These are phyloP conservation scores for Steinernema carpocapsae DNA, from an alignment of 2,888 invertebrate species.

Conservation along the genomic window DNA sequence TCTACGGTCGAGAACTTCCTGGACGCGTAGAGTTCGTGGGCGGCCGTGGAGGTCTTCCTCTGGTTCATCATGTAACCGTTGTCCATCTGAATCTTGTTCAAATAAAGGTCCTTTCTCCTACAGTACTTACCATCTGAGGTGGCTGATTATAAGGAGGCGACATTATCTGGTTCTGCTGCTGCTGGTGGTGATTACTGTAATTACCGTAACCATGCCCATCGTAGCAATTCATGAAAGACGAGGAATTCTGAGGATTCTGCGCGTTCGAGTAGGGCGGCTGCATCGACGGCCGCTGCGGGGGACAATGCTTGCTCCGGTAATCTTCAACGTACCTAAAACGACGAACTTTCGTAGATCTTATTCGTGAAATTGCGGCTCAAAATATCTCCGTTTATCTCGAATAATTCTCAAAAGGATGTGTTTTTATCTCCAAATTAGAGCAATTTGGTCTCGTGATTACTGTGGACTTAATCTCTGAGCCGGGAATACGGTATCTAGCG, in stretches of 20 bases:
- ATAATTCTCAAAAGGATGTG: too few relatives aligned
- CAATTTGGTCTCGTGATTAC: too few relatives aligned
- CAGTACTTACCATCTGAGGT: constrained; percentile 17
- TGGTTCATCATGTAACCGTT: constrained; percentile 8
- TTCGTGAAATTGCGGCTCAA: too few relatives aligned
- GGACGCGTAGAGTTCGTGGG: not conserved
- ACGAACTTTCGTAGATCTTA: too few relatives aligned
- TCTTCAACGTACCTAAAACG: constrained; percentile 21
- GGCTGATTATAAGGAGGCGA: not conserved
- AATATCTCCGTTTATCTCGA: too few relatives aligned
- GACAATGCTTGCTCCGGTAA: constrained; percentile 27
- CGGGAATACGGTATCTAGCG: not conserved
- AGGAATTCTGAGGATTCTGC: constrained; percentile 11
- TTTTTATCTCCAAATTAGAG: too few relatives aligned
- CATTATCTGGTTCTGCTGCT: constrained; percentile 26
- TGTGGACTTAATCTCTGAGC: too few relatives aligned
- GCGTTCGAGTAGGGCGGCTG: constrained; percentile 19
- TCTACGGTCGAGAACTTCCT: constrained; percentile 27
- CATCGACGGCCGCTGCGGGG: not conserved
- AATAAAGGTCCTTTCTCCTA: not conserved
- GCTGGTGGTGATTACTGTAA: constrained; percentile 30
- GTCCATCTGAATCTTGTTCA: not conserved
- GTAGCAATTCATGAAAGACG: constrained; percentile 13
- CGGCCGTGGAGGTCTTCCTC: constrained; percentile 20
- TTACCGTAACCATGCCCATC: constrained; percentile 5